Evolutionary conservation across 2,888 invertebrate genomes (phyloP).

Genomic region (Drosophila conformis): DNA sequence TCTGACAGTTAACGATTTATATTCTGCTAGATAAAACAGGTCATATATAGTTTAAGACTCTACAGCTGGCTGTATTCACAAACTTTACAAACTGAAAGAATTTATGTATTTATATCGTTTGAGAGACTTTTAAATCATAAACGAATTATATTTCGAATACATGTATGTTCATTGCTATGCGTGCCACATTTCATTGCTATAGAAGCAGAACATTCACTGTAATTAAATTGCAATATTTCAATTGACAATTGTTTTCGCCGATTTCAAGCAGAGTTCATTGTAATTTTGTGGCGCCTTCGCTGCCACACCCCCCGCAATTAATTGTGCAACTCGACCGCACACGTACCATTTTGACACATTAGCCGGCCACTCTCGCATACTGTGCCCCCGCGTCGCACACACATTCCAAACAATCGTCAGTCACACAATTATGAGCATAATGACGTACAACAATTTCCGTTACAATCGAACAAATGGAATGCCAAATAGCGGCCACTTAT

Average conservation of each 20-base stretch:
- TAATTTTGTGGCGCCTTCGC: neutral
- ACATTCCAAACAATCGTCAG: neutral
- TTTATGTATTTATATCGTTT: neutral
- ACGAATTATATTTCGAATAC: neutral
- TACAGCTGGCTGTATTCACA: neutral
- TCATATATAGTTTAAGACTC: neutral
- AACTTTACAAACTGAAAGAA: neutral
- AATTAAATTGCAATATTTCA: neutral
- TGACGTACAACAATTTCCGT: constrained; percentile 46
- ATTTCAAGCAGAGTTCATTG: constrained; percentile 1
- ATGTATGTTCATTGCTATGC: neutral
- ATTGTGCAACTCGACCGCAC: neutral
- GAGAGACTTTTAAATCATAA: neutral
- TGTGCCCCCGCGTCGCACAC: neutral
- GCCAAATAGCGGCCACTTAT: constrained; percentile 45
- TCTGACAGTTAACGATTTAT: neutral
- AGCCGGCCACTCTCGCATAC: neutral
- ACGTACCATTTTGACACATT: neutral
- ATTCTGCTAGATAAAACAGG: neutral
- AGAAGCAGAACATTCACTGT: neutral
- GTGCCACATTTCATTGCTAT: neutral
- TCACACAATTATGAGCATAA: constrained; percentile 28
- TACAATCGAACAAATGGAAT: constrained; percentile 34
- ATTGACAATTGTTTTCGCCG: neutral
- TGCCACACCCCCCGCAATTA: neutral